Evolutionary conservation across 2,888 invertebrate species (phyloP).

Genomic region (Microctonus hyperodae): DNA sequence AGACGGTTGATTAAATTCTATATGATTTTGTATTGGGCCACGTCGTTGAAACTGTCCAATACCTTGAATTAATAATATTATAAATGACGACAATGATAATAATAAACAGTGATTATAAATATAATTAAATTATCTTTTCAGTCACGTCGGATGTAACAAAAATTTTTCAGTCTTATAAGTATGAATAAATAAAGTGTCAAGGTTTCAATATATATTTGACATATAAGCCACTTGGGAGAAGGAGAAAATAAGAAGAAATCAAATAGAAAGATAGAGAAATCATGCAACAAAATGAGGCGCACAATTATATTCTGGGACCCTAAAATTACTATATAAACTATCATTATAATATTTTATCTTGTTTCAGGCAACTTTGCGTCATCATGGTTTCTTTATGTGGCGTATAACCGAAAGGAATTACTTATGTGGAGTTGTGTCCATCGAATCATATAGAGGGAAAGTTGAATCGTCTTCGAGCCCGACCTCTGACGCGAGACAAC

Average conservation of each 20-base stretch:
- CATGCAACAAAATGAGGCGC: no score
- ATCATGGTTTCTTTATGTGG: neutral
- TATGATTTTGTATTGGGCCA: slow-evolving; percentile 30
- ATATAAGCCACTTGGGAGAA: neutral
- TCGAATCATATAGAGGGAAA: slow-evolving; percentile 33
- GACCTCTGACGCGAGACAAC: slow-evolving; percentile 33
- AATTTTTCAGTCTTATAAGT: neutral
- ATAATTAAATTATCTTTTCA: neutral
- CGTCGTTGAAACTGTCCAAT: slow-evolving; percentile 38
- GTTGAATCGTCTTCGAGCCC: slow-evolving; percentile 35
- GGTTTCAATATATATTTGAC: neutral
- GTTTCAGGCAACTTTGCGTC: neutral
- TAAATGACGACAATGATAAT: no score
- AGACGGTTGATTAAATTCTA: slow-evolving; percentile 23
- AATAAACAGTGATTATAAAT: no score
- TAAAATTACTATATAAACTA: slow-evolving; percentile 23
- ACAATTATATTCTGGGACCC: neutral
- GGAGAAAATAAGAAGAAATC: neutral
- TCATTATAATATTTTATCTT: slow-evolving; percentile 1
- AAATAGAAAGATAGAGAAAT: no score
- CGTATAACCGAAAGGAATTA: neutral
- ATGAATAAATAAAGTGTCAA: slow-evolving; percentile 17
- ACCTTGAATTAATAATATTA: slow-evolving; percentile 35
- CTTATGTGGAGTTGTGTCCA: slow-evolving; percentile 12
- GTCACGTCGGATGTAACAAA: neutral